These are phyloP conservation scores for Frankliniella fusca DNA, from an alignment of 2,888 invertebrate genomes.

Conservation along the genomic window DNA sequence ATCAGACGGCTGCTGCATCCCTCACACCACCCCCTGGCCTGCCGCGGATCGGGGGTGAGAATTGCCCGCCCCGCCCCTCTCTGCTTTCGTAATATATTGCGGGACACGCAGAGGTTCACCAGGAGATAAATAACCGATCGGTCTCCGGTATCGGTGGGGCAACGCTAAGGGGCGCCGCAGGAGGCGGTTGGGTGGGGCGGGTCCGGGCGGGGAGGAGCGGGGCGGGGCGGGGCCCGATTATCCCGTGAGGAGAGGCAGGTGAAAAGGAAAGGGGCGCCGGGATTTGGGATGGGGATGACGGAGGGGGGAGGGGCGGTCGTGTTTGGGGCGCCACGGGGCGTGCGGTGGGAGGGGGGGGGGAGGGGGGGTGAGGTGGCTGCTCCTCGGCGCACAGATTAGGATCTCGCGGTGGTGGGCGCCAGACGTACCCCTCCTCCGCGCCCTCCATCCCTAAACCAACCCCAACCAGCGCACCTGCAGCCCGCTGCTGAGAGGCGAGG, in stretches of 20 bases:
- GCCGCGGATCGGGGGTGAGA: background rate
- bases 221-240: background rate
- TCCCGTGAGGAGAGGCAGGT: conserved; percentile 11
- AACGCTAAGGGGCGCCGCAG: background rate
- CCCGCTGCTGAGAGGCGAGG: background rate
- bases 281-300: background rate
- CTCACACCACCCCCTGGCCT: background rate
- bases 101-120: conserved; percentile 21
- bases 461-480: background rate
- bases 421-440: background rate
- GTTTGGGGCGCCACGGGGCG: too few species aligned
- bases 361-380: background rate
- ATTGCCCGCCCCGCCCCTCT: background rate
- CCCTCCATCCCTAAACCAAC: background rate
- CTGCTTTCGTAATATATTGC: background rate
- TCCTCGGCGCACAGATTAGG: conserved; percentile 15
- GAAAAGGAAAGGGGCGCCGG: conserved; percentile 5
- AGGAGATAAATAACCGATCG: conserved; percentile 24
- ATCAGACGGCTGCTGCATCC: too few species aligned
- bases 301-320: background rate
- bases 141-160: conserved; percentile 17
- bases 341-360: too few species aligned
- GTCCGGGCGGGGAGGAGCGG: background rate
- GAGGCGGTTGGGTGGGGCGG: too few species aligned
- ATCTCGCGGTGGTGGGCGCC: background rate